Percentiles rank a stretch among this genome's conserved stretches.
phyloP scores from a whole-genome alignment of 2,113 vertebrate genomes.

The Gavia stellata region DNA sequence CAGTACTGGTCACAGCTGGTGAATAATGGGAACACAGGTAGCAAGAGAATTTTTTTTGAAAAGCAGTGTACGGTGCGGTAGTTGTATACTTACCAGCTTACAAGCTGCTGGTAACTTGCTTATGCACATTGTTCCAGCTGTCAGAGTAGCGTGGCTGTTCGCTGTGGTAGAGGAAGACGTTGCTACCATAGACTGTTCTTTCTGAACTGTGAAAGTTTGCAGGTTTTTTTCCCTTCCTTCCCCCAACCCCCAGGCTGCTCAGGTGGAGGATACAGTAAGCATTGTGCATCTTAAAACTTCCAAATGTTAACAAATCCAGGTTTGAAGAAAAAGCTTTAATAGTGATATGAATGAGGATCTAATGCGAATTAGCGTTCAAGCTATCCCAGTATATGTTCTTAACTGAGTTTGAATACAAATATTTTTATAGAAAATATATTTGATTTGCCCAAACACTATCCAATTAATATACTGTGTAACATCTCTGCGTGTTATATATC shows the following conservation, averaged over 20 bases:
- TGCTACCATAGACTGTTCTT: neutral
- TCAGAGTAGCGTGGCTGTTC: neutral
- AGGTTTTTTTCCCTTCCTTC: neutral
- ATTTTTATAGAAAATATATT: conserved; percentile 36
- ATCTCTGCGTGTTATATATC: neutral
- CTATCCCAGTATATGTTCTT: neutral
- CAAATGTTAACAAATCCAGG: neutral
- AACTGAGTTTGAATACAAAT: conserved; percentile 41
- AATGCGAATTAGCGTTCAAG: neutral
- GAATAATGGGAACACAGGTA: neutral
- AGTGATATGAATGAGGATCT: neutral
- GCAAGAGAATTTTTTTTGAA: neutral
- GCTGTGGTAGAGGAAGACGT: neutral
- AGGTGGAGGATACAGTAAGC: neutral
- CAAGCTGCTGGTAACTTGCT: neutral
- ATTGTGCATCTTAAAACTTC: neutral
- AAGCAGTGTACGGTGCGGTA: neutral
- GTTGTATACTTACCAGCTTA: neutral
- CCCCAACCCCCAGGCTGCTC: neutral
- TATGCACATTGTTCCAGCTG: fast-evolving
- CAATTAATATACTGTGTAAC: conserved; percentile 16
- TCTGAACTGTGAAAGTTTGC: neutral
- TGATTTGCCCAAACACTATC: conserved; percentile 38
- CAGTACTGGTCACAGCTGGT: neutral
- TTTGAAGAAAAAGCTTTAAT: conserved; percentile 21